Evolutionary conservation across 2,888 invertebrate species (phyloP).

Genomic region (Chaetoderma sp.): DNA sequence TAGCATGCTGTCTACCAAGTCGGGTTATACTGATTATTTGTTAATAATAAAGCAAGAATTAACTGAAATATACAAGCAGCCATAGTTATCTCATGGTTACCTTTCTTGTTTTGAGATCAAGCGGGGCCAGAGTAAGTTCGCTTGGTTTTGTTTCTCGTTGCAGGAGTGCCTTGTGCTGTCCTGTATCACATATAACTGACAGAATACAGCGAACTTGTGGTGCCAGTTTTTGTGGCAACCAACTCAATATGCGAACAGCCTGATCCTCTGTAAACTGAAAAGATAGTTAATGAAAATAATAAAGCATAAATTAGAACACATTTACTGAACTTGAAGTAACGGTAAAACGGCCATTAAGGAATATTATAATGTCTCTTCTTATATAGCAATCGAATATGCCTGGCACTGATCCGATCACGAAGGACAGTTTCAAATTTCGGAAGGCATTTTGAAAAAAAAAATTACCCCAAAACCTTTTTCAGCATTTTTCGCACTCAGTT

Average conservation of each 20-base stretch:
- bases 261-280: constrained; percentile 63
- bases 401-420: too few relatives aligned
- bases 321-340: background rate
- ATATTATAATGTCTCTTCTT: background rate
- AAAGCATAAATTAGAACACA: background rate
- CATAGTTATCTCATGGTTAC: constrained; percentile 42
- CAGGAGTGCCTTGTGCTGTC: constrained; percentile 55
- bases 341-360: background rate
- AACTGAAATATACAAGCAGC: too few relatives aligned
- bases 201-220: constrained; percentile 64
- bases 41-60: too few relatives aligned
- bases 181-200: constrained; percentile 57
- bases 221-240: constrained; percentile 65
- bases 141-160: constrained; percentile 61
- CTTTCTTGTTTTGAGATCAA: constrained; percentile 55
- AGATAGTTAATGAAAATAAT: too few relatives aligned
- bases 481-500: too few relatives aligned
- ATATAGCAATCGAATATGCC: too few relatives aligned
- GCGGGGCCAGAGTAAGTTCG: constrained; percentile 52
- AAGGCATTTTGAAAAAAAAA: too few relatives aligned
- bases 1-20: too few relatives aligned
- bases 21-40: too few relatives aligned
- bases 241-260: constrained; percentile 62
- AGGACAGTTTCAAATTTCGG: too few relatives aligned
- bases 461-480: too few relatives aligned